Base-by-base conservation (phyloP, 2,113 vertebrate genomes). In the Rousettus leschenaultii region DNA sequence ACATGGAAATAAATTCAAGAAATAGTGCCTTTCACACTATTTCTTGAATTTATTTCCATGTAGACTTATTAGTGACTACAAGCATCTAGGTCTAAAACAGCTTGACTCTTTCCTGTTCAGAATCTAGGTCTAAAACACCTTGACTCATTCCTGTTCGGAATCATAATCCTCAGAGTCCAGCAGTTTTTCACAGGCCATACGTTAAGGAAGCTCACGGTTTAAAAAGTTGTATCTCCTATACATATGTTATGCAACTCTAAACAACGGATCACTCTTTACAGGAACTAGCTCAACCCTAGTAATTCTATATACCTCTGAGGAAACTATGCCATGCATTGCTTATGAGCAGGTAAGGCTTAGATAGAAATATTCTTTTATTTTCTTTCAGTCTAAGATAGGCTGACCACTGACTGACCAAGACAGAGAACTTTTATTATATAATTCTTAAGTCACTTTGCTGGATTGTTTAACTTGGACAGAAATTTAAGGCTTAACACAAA, bases 381-480 rank as follows among this genome's bases (percentile, higher is more conserved):
- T 78, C 63, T 84, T 94, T 86, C 74, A 30, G 61, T 18, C 48
- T 35, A 79, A 55, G 79, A 55, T 65, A 75, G 15, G 7, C 15
- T 92, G 5, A 57, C 94, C 74, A 97, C 74, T 93, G 77, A 97
- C 74, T 93, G 77, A 79, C 48, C 86, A 83, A 86, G 70, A 94
- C 30, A 22, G 16, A 89, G 35, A 71, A 83, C 16, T 78, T 96
- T 94, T 55, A 70, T 91, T 98, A 95, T 51, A 92, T 78, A 95
- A 68, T 71, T 92, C 83, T 83, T 79, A 80, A 97, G 83, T 84
- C 61, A 57, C 11, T 73, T 65, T 43, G 57, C n/a, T 79, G 19
- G 57, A 40, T 71, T 97, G 92, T 93, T 77, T n/a, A 82, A 6
- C 30, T 95, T 87, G 90, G 92, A 28, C 35, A 95, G 21, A 91